A percentile compares a stretch with the other conserved stretches of the same genome.
Evolutionary conservation across 2,113 vertebrate species (phyloP).

Genomic region (Lasiurus cinereus): DNA sequence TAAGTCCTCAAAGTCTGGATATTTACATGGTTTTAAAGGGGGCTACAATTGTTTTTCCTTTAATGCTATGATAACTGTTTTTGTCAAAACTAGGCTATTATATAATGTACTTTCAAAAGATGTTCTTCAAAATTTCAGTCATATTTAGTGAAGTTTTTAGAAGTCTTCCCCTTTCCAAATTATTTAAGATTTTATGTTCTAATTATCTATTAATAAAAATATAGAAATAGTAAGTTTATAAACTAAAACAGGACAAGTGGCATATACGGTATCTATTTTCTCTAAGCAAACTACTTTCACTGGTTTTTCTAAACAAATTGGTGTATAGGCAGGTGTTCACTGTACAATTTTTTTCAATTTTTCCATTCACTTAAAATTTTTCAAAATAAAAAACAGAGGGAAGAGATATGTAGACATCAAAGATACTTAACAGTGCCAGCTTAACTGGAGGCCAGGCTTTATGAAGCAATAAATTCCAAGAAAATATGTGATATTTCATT

Average conservation of each 20-base stretch:
- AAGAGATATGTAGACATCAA: neutral
- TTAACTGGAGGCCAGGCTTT: neutral
- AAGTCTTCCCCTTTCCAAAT: slow-evolving; percentile 47
- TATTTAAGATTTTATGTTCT: slow-evolving; percentile 40
- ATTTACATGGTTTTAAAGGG: slow-evolving; percentile 37
- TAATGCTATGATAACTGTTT: slow-evolving; percentile 41
- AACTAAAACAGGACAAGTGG: neutral
- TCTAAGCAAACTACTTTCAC: neutral
- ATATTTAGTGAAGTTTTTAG: slow-evolving; percentile 21
- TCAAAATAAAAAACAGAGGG: neutral
- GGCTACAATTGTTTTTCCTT: slow-evolving; percentile 18
- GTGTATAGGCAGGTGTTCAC: neutral
- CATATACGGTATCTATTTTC: neutral
- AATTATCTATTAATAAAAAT: slow-evolving; percentile 26
- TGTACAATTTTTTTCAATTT: neutral
- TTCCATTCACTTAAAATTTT: slow-evolving; percentile 29
- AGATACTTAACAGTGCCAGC: neutral
- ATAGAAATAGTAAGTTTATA: slow-evolving; percentile 12
- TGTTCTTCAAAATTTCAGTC: slow-evolving; percentile 50
- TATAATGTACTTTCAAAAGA: slow-evolving; percentile 23
- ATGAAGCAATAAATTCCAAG: slow-evolving; percentile 29
- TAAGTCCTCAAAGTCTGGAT: slow-evolving; percentile 21
- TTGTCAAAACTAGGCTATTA: slow-evolving; percentile 26
- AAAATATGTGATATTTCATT: slow-evolving; percentile 13
- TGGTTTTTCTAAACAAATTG: neutral